Evolutionary conservation across 2,888 invertebrate genomes (phyloP).

Genomic region (Brenthis hecate): DNA sequence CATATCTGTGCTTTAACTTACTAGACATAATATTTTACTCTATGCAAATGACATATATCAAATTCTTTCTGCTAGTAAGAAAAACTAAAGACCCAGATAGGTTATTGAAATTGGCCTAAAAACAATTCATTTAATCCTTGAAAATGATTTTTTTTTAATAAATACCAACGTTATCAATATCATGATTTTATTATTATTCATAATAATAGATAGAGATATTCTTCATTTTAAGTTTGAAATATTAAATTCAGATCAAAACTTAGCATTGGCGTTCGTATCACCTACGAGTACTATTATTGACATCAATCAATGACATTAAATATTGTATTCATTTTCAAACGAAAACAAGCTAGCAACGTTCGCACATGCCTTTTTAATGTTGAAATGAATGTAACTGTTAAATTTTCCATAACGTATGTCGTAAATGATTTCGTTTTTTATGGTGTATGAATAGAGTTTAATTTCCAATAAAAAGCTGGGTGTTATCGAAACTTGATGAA

Average conservation of each 20-base stretch:
- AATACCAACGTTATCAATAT: no score
- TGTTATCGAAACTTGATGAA: conserved; percentile 12
- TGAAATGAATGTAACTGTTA: not conserved
- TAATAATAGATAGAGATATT: no score
- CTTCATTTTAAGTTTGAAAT: no score
- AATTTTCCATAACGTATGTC: not conserved
- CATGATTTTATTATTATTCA: no score
- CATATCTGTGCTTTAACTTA: no score
- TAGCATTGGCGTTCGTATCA: not conserved
- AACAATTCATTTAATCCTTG: no score
- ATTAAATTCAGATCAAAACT: not conserved
- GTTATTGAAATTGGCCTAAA: no score
- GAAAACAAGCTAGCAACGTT: conserved; percentile 6
- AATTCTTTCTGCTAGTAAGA: no score
- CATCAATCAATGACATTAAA: not conserved
- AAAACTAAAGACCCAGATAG: no score
- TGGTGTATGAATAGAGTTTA: not conserved
- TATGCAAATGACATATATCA: no score
- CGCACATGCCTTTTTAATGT: conserved; percentile 8
- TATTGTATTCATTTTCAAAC: not conserved
- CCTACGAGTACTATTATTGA: not conserved
- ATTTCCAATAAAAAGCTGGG: not conserved
- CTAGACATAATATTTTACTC: no score
- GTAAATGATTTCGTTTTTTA: conserved; percentile 1
- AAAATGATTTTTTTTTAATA: no score